Conservation (phyloP, 2,888 invertebrate genomes). For the Drosophila mercatorum region DNA sequence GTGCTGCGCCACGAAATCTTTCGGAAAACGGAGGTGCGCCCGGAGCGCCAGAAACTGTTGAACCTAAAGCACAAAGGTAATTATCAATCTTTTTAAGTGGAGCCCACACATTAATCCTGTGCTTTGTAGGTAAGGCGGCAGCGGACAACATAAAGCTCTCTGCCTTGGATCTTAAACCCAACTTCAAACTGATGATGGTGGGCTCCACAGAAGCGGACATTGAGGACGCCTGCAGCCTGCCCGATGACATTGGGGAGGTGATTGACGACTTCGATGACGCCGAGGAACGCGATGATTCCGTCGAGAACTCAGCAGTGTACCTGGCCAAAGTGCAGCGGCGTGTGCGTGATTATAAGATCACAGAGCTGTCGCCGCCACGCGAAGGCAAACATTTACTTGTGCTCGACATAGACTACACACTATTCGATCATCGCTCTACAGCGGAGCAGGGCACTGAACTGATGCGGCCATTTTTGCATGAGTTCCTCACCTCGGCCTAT, state of each 20-base stretch:
- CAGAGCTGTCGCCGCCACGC: slow-evolving; percentile 92
- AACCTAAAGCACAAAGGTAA: slow-evolving; percentile 96
- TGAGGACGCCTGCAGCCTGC: slow-evolving; percentile 90
- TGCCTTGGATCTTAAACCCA: slow-evolving; percentile 92
- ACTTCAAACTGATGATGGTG: slow-evolving; percentile 98
- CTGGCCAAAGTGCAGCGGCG: slow-evolving; percentile 93
- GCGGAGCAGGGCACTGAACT: slow-evolving; percentile 94
- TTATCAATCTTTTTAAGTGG: not conserved
- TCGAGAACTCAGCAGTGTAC: slow-evolving; percentile 87
- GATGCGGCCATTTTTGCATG: slow-evolving; percentile 97
- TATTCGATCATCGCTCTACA: slow-evolving; percentile 97
- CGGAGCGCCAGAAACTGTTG: slow-evolving; percentile 96
- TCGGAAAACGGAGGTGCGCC: slow-evolving; percentile 94
- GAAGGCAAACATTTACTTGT: slow-evolving; percentile 95
- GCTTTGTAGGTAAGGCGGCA: slow-evolving; percentile 90
- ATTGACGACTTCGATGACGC: slow-evolving; percentile 96
- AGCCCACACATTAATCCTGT: not conserved
- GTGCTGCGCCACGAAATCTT: slow-evolving; percentile 93
- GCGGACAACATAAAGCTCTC: slow-evolving; percentile 91
- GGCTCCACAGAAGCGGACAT: slow-evolving; percentile 97
- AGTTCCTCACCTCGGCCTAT: slow-evolving; percentile 95
- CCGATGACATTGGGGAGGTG: slow-evolving; percentile 93
- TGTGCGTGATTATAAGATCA: slow-evolving; percentile 93
- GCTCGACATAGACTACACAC: slow-evolving; percentile 97
- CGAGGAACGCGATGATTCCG: slow-evolving; percentile 89